Evolutionary conservation across 2,113 vertebrate species (phyloP), one percentile per base, ranked within the genome.

Genomic region (Cyprinus carpio): DNA sequence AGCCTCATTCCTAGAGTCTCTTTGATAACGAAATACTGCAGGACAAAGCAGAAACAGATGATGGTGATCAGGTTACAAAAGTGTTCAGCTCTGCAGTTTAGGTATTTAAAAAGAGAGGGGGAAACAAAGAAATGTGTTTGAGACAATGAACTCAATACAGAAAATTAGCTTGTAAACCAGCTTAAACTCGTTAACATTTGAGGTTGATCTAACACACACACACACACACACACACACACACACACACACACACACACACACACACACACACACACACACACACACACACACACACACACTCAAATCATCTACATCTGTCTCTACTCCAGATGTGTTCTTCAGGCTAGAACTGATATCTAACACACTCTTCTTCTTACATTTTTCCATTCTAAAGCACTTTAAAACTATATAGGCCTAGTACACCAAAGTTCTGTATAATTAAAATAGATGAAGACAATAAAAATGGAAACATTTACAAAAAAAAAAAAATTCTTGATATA

Each of bases 21-120:
- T 74, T 31, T 34, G 9, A 64, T 88, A 84, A 84, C 43, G 49
- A 85, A 90, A 84, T 89, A 75, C 43, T 85, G 88, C 87, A 86
- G 62, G 78, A 65, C 85, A 89, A 90, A 92, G 91, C 40, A 89
- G 84, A 89, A 89, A 88, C 91, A 92, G 90, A 91, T 90, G 87
- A 87, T 85, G 88, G 89, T 87, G 92, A 84, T 85, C 43, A 88
- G 88, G 87, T 64, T 77, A 84, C 64, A 81, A 78, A 75, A 87
- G 60, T 0, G 60, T 86, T 89, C 88, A 85, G 83, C 84, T 75
- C 29, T 58, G 78, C 86, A 87, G 87, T 91, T 85, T 88, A 87
- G 83, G 79, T 54, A 84, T 29, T 29, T 34, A 56, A 43, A 18
- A 16, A 25, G 12, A 74, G 0, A 20, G 6, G 37, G 13, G 31